These are phyloP conservation scores for Vannuccia rotundouncinata DNA, from an alignment of 2,888 invertebrate species.

Conservation along the genomic window DNA sequence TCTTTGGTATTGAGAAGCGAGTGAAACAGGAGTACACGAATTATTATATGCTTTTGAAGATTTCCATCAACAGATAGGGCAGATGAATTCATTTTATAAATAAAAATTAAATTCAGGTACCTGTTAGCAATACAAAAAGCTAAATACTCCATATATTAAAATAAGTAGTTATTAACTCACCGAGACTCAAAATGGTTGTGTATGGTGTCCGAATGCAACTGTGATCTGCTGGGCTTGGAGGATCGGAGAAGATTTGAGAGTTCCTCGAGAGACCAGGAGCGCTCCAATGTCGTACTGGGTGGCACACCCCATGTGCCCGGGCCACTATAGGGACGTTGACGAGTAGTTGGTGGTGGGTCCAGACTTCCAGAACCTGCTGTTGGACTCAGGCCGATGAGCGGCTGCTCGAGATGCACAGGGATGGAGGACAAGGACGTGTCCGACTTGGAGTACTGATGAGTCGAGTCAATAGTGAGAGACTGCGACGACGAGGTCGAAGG, in stretches of 20 bases:
- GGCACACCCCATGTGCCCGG: not conserved
- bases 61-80: too few species aligned
- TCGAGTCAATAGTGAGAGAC: not conserved
- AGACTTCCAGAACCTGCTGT: not conserved
- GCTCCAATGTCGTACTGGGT: not conserved
- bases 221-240: too few species aligned
- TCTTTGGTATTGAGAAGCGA: too few species aligned
- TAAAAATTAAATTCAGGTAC: too few species aligned
- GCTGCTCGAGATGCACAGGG: not conserved
- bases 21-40: too few species aligned
- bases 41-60: too few species aligned
- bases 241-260: slow-evolving; percentile 7
- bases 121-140: too few species aligned
- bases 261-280: slow-evolving; percentile 2
- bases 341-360: not conserved
- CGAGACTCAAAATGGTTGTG: not conserved
- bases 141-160: too few species aligned
- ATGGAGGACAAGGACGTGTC: slow-evolving; percentile 27
- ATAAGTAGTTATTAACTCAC: too few species aligned
- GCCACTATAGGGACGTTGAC: slow-evolving; percentile 8
- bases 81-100: too few species aligned
- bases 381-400: not conserved
- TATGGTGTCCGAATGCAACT: not conserved
- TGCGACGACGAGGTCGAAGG: too few species aligned
- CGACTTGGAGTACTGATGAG: slow-evolving; percentile 22